Evolutionary conservation across 2,797 vertebrate species (phyloP), one percentile per base, ranked within the genome.

Genomic region (Channa striata): DNA sequence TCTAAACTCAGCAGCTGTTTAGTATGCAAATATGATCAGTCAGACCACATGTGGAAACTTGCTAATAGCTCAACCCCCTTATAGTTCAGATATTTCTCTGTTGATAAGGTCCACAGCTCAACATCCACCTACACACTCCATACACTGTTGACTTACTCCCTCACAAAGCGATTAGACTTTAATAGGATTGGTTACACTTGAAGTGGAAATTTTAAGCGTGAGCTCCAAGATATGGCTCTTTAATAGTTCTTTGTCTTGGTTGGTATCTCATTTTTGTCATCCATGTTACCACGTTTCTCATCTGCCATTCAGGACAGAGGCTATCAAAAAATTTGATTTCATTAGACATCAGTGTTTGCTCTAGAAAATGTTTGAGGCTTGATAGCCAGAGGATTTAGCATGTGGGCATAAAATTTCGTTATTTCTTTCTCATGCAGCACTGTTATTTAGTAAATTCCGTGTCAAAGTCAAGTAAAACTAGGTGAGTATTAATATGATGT

Each of bases 111-210:
- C 52, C 40, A 36, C 64, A 75, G 77, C 73, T 81, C 68, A 89
- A 78, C 65, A 80, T 78, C 85, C 84, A 63, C 89, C 85, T 85
- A 89, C 89, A 88, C 84, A 78, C 77, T 77, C 83, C 81, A 87
- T 75, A 84, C 75, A 76, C 47, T 60, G 83, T 64, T 86, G 83
- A 86, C 82, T 78, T 74, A 82, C 84, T 83, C 80, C 81, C 74
- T 74, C 75, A 62, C 73, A 79, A 70, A 64, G 63, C 88, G 79
- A 90, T 87, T 83, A 87, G 36, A 59, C 59, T 64, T 57, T 77
- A 87, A 86, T 71, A 73, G 74, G 81, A 85, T 85, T 17, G 17
- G 82, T 71, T 82, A 59, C 69, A 85, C 85, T 74, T 85, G 34
- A 78, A 80, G 40, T 72, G 16, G 43, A 83, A 78, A 77, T 71